Evolutionary conservation across 2,113 vertebrate species (phyloP), one percentile per base, ranked within the genome.

Genomic region (Nansenia antarctica): DNA sequence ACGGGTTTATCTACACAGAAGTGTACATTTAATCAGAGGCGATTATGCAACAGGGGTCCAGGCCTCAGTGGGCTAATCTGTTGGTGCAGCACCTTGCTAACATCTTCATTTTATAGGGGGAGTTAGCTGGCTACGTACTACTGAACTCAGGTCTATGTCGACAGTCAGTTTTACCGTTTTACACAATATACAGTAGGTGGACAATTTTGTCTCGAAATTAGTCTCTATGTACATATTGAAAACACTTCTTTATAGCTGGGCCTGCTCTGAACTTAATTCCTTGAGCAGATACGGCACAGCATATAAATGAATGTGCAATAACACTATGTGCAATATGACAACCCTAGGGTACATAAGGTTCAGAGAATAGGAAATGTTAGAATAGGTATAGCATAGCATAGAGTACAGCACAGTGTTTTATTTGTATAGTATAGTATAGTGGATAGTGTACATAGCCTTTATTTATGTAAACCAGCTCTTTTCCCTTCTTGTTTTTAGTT

Each of bases 1-100:
- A 74, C 34, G 26, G 32, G 71, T 53, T 79, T 72, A 72, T 55
- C 42, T 68, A 67, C 68, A 77, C 71, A 47, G 29, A 66, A 52
- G 67, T 64, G 49, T 61, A 57, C 52, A 52, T 65, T 68, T 70
- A 76, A 67, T 69, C 65, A 62, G 11, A 20, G 34, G 34, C 32
- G 70, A 63, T 67, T 73, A 66, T 45, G 29, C 66, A 53, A 26
- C 12, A 9, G 69, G 57, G 58, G 32, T 54, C 66, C 52, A 58
- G 45, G 53, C 63, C 31, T 54, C 69, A 70, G 26, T 32, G 20
- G 35, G 15, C 31, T 9, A 37, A 8, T 62, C 61, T 63, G 15
- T 57, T 27, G 45, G n/a, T n/a, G 45, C 32, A 39, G 9, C 22
- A 57, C 4, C 62, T 70, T 53, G 30, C 62, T 29, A 14, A 69